Conservation (phyloP, 2,888 invertebrate genomes). For the Girardia tigrina region DNA sequence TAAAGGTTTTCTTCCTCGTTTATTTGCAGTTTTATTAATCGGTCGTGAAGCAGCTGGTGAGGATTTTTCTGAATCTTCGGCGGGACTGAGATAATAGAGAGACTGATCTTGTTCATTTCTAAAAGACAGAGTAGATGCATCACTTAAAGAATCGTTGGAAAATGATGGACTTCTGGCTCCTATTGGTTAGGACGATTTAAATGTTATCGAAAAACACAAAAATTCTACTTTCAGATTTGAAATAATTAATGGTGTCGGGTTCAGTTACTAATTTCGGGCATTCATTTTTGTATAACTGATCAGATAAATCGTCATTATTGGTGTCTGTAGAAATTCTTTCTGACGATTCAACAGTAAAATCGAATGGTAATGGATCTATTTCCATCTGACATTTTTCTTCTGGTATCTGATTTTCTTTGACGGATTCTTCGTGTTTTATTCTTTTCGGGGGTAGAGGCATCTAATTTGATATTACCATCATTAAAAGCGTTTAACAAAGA, state of each 20-base stretch:
- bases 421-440: background rate
- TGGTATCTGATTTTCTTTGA: background rate
- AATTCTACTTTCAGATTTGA: too few species aligned
- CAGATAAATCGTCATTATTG: background rate
- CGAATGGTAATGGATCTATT: background rate
- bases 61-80: background rate
- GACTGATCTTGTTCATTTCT: background rate
- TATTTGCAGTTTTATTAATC: background rate
- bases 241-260: too few species aligned
- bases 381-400: background rate
- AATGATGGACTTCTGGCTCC: background rate
- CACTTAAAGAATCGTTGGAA: background rate
- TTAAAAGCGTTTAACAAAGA: too few species aligned
- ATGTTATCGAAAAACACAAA: too few species aligned
- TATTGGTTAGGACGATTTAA: too few species aligned
- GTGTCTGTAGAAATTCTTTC: background rate
- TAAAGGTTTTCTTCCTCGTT: constrained; percentile 12
- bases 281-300: background rate
- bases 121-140: background rate
- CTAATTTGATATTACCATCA: too few species aligned
- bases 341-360: background rate
- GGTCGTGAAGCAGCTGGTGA: background rate
- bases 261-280: too few species aligned
- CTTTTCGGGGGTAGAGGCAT: background rate
- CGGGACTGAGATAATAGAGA: background rate